A percentile compares a stretch with the other conserved stretches of the same genome.
phyloP scores from a whole-genome alignment of 2,113 vertebrate genomes.

The Erythrolamprus reginae region DNA sequence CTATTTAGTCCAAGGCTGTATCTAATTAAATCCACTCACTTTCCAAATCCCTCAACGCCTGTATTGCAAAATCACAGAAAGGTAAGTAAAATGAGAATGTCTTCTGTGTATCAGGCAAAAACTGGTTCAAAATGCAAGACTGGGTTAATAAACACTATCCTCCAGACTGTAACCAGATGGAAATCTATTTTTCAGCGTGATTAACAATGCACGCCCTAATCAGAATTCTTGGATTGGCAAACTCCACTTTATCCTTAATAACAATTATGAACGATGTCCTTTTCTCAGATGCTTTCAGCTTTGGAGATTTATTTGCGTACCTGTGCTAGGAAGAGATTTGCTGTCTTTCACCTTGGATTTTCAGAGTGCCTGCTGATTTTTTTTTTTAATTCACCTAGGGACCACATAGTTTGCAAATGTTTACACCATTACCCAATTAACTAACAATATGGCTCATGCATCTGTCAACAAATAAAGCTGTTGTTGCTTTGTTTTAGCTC shows the following conservation, averaged over 20 bases:
- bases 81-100: neutral
- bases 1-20: conserved; percentile 20
- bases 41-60: conserved; percentile 35
- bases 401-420: conserved; percentile 93
- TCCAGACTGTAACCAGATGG: conserved; percentile 44
- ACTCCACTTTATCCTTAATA: conserved; percentile 28
- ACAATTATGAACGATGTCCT: neutral
- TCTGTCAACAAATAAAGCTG: conserved; percentile 99
- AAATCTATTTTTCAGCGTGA: conserved; percentile 43
- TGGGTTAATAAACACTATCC: conserved; percentile 38
- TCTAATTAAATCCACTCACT: conserved; percentile 37
- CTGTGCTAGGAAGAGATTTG: conserved; percentile 45
- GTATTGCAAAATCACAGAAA: conserved; percentile 27
- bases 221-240: conserved; percentile 23
- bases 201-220: conserved; percentile 26
- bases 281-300: conserved; percentile 22
- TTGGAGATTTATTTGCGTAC: conserved; percentile 36
- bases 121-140: neutral
- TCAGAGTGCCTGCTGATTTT: conserved; percentile 58
- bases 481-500: conserved; percentile 87
- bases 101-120: conserved; percentile 4
- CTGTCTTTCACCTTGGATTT: conserved; percentile 64
- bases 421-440: conserved; percentile 99
- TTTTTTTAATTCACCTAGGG: conserved; percentile 75
- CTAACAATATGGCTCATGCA: conserved; percentile 90